Evolutionary conservation across 2,888 invertebrate species (phyloP), one percentile per base, ranked within the genome.

Genomic region (Agriopis marginaria): DNA sequence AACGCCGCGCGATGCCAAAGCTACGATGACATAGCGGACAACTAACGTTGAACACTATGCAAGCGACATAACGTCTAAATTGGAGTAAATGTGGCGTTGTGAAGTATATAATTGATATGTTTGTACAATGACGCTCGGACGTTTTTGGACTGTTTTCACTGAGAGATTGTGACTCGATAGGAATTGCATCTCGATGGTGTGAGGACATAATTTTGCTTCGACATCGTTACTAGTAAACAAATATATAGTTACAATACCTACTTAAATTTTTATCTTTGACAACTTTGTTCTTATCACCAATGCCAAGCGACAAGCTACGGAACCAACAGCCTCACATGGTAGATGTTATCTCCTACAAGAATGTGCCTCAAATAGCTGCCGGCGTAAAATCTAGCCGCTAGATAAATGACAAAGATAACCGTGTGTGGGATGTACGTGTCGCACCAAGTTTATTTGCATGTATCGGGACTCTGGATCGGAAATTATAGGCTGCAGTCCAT

Each of bases 371-470:
- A 42, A 69, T 50, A 66, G 69, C 61, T 64, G 53, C 69, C 53
- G 69, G 72, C 60, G 62, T 68, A 51, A 66, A 58, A 85, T 83
- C 85, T 82, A 80, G 86, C 85, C 86, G 40, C 54, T 81, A 79
- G 89, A 89, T 89, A 84, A 87, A 86, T 86, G 84, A 85, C 82
- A 76, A 77, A 84, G 88, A 89, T 87, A 77, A 79, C 77, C 75
- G 60, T 62, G 66, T 70, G 62, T 70, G 68, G 76, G 76, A 74
- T 58, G 73, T 45, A 73, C 66, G 70, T 69, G 75, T 74, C 69
- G 64, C 58, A 50, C 47, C 63, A 44, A 66, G 60, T 75, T 74
- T 74, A 74, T 77, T 71, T 74, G 65, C 73, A 76, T 73, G 72
- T 64, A 73, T 71, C 65, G 53, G 56, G 67, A 72, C 74, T 62